Evolutionary conservation across 2,113 vertebrate genomes (phyloP).

Genomic region (Pelobates fuscus): DNA sequence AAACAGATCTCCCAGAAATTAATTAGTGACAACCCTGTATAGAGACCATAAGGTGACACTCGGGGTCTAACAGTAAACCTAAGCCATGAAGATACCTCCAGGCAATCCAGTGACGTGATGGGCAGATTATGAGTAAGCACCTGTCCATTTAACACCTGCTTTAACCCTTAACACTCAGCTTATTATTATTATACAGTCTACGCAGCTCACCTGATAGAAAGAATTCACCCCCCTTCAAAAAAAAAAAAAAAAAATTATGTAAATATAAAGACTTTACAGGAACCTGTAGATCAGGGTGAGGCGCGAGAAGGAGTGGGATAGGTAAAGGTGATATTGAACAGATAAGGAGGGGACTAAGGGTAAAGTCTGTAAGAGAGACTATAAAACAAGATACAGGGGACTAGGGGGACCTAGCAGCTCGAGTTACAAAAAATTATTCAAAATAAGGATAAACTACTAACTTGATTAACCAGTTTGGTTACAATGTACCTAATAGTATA

Average conservation of each 20-base stretch:
- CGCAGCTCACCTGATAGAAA: too few species aligned
- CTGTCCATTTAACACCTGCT: background rate
- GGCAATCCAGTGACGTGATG: conserved; percentile 18
- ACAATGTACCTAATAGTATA: background rate
- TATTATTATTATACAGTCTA: conserved; percentile 57
- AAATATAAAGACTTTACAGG: too few species aligned
- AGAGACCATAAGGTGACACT: too few species aligned
- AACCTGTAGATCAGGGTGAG: background rate
- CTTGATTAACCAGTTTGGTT: background rate
- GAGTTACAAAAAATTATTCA: background rate
- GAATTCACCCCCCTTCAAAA: too few species aligned
- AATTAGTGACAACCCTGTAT: too few species aligned
- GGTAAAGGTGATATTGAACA: conserved; percentile 67
- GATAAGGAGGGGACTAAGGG: conserved; percentile 61
- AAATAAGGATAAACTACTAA: background rate
- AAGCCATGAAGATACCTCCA: too few species aligned
- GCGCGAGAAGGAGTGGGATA: conserved; percentile 55
- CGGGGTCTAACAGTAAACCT: too few species aligned
- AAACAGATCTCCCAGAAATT: too few species aligned
- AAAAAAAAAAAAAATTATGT: too few species aligned
- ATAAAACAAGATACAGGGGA: background rate
- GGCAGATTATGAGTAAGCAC: conserved; percentile 11
- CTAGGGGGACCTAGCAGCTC: background rate
- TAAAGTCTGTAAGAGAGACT: background rate
- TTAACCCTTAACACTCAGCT: conserved; percentile 45